Evolutionary conservation across 1,140 invertebrate species (phyloP).

Genomic region (Dufourea novaeangliae): DNA sequence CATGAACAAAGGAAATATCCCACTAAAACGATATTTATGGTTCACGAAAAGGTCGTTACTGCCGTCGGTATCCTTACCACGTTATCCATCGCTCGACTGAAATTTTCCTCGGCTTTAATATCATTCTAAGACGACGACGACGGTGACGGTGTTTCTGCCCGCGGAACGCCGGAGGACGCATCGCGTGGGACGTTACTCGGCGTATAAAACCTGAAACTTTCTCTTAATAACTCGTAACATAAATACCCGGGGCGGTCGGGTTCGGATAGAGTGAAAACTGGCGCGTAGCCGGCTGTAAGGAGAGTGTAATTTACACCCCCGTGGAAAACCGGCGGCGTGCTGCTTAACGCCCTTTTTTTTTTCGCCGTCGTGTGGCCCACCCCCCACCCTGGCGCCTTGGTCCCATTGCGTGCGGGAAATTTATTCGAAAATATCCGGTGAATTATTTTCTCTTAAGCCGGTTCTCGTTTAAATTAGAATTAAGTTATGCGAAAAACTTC

Average conservation of each 20-base stretch:
- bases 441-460: slow-evolving; percentile 43
- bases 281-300: slow-evolving; percentile 25
- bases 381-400: neutral
- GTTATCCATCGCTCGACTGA: neutral
- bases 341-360: slow-evolving; percentile 26
- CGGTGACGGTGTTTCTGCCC: slow-evolving; percentile 12
- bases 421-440: slow-evolving; percentile 46
- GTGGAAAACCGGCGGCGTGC: slow-evolving; percentile 28
- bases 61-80: neutral
- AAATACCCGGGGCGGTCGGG: slow-evolving; percentile 35
- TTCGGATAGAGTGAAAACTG: slow-evolving; percentile 40
- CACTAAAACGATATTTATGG: neutral
- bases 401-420: slow-evolving; percentile 23
- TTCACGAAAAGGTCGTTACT: neutral
- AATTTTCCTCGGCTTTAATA: slow-evolving; percentile 10
- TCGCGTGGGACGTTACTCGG: slow-evolving; percentile 39
- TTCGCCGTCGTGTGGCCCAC: neutral
- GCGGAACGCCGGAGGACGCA: slow-evolving; percentile 7
- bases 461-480: slow-evolving; percentile 40
- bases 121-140: slow-evolving; percentile 7
- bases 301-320: slow-evolving; percentile 53
- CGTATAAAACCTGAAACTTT: slow-evolving; percentile 56
- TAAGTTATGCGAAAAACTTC: slow-evolving; percentile 39
- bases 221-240: slow-evolving; percentile 63
- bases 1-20: neutral